Conservation (phyloP, 2,797 vertebrate genomes). For the Pantherophis alleghaniensis region DNA sequence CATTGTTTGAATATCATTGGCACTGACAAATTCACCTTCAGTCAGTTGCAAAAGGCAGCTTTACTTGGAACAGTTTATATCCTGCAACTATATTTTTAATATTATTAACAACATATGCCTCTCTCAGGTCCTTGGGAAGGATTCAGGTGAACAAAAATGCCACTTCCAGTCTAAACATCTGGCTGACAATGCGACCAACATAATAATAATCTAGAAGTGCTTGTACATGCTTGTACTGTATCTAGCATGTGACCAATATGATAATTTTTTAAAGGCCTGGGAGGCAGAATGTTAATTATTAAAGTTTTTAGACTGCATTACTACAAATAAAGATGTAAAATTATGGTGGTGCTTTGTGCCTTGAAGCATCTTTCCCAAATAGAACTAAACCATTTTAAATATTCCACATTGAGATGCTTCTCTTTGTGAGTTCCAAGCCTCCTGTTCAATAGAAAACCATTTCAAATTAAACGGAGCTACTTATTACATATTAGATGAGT, state of each 20-base stretch:
- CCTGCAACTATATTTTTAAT: not conserved
- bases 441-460: not conserved
- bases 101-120: not conserved
- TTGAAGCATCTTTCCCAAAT: not conserved
- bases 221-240: not conserved
- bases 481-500: not conserved
- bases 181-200: not conserved
- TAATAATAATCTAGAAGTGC: not conserved
- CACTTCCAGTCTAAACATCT: not conserved
- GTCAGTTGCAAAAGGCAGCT: not conserved
- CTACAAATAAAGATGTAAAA: not conserved
- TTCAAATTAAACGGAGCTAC: not conserved
- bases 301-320: not conserved
- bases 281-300: not conserved
- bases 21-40: not conserved
- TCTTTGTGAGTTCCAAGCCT: not conserved
- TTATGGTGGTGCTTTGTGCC: not conserved
- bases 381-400: not conserved
- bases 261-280: not conserved
- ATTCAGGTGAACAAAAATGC: not conserved
- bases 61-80: not conserved
- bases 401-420: conserved; percentile 6
- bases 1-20: not conserved
- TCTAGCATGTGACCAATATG: not conserved
- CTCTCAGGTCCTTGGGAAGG: not conserved